A percentile compares a stretch with the other conserved stretches of the same genome.
These are phyloP conservation scores for Drosophila kurseongensis DNA, from an alignment of 1,140 invertebrate species.

Conservation along the genomic window DNA sequence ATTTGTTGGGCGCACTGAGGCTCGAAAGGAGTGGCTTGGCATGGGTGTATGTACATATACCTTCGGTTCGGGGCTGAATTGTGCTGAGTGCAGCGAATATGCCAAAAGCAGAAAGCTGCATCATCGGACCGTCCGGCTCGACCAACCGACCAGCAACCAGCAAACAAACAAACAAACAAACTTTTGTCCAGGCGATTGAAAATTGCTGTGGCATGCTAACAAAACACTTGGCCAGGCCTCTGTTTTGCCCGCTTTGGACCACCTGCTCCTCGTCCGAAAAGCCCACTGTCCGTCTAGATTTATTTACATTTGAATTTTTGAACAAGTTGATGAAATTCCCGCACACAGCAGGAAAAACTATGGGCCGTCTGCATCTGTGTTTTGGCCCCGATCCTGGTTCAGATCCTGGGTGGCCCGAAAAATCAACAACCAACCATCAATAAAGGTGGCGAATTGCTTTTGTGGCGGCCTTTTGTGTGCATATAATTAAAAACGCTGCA, in stretches of 20 bases:
- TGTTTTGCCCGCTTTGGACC: not conserved
- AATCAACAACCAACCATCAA: conserved; percentile 64
- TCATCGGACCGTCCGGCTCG: conserved; percentile 31
- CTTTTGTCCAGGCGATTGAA: conserved; percentile 79
- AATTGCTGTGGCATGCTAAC: conserved; percentile 77
- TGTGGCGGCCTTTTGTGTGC: conserved; percentile 80
- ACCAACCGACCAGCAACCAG: conserved; percentile 22
- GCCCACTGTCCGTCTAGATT: conserved; percentile 61
- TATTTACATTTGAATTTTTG: conserved; percentile 83
- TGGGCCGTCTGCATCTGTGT: conserved; percentile 49
- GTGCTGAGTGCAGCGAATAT: conserved; percentile 77
- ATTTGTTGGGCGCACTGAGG: conserved; percentile 25
- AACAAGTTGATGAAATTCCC: conserved; percentile 79
- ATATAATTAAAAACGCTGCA: conserved; percentile 81
- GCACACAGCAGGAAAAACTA: conserved; percentile 64
- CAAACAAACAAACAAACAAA: conserved; percentile 74
- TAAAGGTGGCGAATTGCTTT: conserved; percentile 80
- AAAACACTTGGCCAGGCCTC: conserved; percentile 67
- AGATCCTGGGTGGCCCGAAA: conserved; percentile 38
- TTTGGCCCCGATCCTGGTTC: conserved; percentile 18
- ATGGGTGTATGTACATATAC: not conserved
- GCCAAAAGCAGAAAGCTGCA: conserved; percentile 42
- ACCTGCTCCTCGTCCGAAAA: conserved; percentile 6
- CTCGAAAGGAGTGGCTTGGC: conserved; percentile 19
- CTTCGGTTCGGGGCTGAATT: conserved; percentile 27